Evolutionary conservation across 2,888 invertebrate genomes (phyloP).

Genomic region (Nasonia oneida): DNA sequence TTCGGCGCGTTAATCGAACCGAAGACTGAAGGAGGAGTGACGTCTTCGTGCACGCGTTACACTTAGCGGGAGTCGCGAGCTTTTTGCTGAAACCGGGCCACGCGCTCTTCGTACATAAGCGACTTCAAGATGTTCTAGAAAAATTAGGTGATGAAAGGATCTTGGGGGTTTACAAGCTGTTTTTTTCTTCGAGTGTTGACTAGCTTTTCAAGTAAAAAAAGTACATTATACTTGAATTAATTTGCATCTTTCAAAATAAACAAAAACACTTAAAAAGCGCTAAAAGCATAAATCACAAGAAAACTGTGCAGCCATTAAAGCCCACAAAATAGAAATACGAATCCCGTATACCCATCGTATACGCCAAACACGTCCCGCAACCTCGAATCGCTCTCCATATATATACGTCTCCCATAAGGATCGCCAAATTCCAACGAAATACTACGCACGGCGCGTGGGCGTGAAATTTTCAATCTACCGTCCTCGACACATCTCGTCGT

Average conservation of each 20-base stretch:
- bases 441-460: slow-evolving; percentile 27
- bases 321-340: not conserved
- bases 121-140: not conserved
- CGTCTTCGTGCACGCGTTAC: not conserved
- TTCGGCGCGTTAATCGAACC: slow-evolving; percentile 43
- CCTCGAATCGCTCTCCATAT: not conserved
- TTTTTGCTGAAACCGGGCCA: slow-evolving; percentile 27
- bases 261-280: too few relatives aligned
- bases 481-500: not conserved
- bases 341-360: not conserved
- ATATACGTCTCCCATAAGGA: not conserved
- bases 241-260: too few relatives aligned
- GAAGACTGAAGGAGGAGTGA: slow-evolving; percentile 17
- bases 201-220: too few relatives aligned
- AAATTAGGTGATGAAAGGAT: not conserved
- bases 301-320: not conserved
- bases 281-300: not conserved
- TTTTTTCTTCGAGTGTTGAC: not conserved
- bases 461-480: slow-evolving; percentile 47
- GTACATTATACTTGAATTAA: too few relatives aligned
- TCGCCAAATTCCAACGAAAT: slow-evolving; percentile 14
- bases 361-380: not conserved
- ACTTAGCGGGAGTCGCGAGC: too few relatives aligned
- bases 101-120: too few relatives aligned
- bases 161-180: not conserved